phyloP scores from a whole-genome alignment of 92 coral and sea anemone genomes.

The Nematostella vectensis region DNA sequence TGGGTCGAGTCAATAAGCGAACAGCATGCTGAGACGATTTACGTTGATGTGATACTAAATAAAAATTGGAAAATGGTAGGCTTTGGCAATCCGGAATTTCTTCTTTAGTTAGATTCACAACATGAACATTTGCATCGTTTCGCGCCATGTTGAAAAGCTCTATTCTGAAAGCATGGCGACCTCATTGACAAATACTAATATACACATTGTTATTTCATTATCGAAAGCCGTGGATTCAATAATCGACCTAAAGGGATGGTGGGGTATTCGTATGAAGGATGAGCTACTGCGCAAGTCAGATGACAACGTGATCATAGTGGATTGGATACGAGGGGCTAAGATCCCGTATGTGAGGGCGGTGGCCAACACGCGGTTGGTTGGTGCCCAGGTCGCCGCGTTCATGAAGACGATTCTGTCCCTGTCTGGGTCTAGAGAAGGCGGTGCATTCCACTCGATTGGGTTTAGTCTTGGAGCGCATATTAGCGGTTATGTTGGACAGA shows the following conservation, averaged over 20 bases:
- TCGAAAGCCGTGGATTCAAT: slow-evolving; percentile 5
- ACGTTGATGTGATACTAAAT: too few species aligned
- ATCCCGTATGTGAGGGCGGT: slow-evolving; percentile 23
- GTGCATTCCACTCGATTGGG: slow-evolving; percentile 31
- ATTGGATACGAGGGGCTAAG: slow-evolving; percentile 55
- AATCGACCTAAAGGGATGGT: slow-evolving; percentile 19
- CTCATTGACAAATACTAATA: too few species aligned
- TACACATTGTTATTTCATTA: too few species aligned
- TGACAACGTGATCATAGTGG: slow-evolving; percentile 39
- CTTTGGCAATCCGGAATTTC: too few species aligned
- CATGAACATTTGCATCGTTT: too few species aligned
- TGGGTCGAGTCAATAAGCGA: too few species aligned
- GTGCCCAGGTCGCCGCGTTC: slow-evolving; percentile 20
- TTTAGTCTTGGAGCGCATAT: slow-evolving; percentile 41
- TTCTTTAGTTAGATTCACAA: too few species aligned
- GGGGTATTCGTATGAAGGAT: slow-evolving; percentile 47
- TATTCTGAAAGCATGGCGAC: too few species aligned
- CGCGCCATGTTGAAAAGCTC: too few species aligned
- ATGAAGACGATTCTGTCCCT: slow-evolving; percentile 10
- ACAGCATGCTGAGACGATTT: too few species aligned
- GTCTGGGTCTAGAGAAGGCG: neutral
- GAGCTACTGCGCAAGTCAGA: slow-evolving; percentile 21
- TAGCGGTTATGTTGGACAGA: slow-evolving; percentile 34
- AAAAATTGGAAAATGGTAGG: too few species aligned
- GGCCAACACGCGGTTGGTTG: slow-evolving; percentile 50